phyloP scores from a whole-genome alignment of 1,140 invertebrate genomes.

The Mya arenaria region DNA sequence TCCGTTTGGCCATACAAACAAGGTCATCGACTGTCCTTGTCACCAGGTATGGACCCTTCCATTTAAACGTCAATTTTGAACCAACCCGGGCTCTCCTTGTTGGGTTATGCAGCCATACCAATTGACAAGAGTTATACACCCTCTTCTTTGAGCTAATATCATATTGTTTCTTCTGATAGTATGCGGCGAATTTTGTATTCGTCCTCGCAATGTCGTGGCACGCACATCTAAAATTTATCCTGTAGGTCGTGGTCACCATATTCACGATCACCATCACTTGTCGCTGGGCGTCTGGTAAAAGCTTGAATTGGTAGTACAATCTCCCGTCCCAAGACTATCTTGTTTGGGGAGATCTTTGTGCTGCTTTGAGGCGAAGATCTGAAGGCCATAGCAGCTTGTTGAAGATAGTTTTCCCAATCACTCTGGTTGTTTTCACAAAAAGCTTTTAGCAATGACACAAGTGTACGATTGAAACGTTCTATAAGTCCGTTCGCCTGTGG shows the following conservation, averaged over 20 bases:
- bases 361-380: slow-evolving; percentile 41
- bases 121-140: background rate
- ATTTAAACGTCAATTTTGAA: slow-evolving; percentile 6
- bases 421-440: background rate
- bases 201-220: background rate
- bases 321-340: slow-evolving; percentile 57
- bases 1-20: background rate
- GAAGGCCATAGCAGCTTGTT: slow-evolving; percentile 13
- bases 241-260: background rate
- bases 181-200: background rate
- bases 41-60: slow-evolving; percentile 29
- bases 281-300: background rate
- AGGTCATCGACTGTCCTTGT: slow-evolving; percentile 21
- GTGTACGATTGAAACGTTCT: slow-evolving; percentile 13
- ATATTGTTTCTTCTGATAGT: background rate
- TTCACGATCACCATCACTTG: background rate
- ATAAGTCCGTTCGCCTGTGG: background rate
- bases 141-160: background rate
- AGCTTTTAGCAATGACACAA: slow-evolving; percentile 1
- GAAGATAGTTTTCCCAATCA: background rate
- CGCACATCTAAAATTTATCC: background rate
- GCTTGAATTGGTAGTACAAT: background rate
- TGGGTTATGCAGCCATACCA: slow-evolving; percentile 32
- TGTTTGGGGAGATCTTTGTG: slow-evolving; percentile 43
- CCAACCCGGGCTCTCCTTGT: background rate